Conservation (phyloP, 2,888 invertebrate genomes). For the Agriopis aurantiaria region DNA sequence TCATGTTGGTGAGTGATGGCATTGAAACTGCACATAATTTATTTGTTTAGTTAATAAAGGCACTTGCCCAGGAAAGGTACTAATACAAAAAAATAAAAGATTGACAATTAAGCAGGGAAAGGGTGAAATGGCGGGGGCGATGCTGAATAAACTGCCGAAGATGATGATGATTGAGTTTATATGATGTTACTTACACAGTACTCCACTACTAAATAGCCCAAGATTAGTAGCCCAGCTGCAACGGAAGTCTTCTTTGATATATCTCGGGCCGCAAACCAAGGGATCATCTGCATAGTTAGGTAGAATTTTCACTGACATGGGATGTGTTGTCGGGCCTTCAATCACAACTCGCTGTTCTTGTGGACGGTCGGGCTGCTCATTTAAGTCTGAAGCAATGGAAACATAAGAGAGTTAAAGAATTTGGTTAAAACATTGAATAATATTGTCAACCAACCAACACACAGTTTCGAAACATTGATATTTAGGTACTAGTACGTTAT, state of each 20-base stretch:
- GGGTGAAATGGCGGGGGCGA: no score
- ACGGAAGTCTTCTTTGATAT: slow-evolving; percentile 89
- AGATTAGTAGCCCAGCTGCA: slow-evolving; percentile 87
- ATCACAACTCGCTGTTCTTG: slow-evolving; percentile 87
- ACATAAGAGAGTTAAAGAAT: background rate
- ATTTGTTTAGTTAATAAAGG: no score
- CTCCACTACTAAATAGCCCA: slow-evolving; percentile 90
- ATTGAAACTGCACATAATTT: no score
- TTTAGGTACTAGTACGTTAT: no score
- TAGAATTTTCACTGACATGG: slow-evolving; percentile 85
- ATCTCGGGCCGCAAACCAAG: slow-evolving; percentile 91
- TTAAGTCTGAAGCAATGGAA: slow-evolving; percentile 87
- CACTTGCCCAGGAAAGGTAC: no score
- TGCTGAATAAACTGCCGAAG: no score
- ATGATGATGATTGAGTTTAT: background rate
- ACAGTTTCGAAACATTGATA: background rate
- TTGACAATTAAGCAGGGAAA: no score
- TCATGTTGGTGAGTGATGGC: no score
- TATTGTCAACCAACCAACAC: no score
- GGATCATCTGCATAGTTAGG: slow-evolving; percentile 92
- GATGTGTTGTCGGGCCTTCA: slow-evolving; percentile 87
- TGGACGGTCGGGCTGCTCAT: slow-evolving; percentile 88
- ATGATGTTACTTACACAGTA: slow-evolving; percentile 86
- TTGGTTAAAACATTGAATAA: background rate
- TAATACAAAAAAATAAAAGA: no score